These are phyloP conservation scores for Drosophila barbarae DNA, from an alignment of 2,888 invertebrate genomes.

Conservation along the genomic window DNA sequence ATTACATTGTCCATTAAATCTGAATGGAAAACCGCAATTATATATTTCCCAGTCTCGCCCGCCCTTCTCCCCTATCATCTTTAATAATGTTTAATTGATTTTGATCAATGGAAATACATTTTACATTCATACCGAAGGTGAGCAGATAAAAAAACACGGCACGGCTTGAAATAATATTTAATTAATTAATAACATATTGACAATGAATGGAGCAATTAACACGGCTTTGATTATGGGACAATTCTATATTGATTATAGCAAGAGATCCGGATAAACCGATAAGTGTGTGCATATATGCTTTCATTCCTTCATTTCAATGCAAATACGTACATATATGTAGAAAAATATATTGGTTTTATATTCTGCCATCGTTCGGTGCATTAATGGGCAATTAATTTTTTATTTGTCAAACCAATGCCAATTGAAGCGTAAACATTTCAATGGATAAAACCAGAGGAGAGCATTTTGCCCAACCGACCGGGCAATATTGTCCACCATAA, in stretches of 20 bases:
- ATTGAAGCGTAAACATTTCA: conserved; percentile 69
- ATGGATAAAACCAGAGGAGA: conserved; percentile 38
- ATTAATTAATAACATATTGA: conserved; percentile 64
- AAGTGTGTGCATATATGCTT: conserved; percentile 13
- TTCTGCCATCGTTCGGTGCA: conserved; percentile 44
- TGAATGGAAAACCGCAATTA: conserved; percentile 43
- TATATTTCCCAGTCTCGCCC: conserved; percentile 28
- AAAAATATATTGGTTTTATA: conserved; percentile 30
- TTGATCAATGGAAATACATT: conserved; percentile 39
- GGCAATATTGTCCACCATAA: conserved; percentile 42
- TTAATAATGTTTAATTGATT: conserved; percentile 58
- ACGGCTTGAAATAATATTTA: conserved; percentile 51
- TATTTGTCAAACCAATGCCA: conserved; percentile 55
- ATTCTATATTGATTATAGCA: conserved; percentile 42
- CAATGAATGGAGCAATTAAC: conserved; percentile 59
- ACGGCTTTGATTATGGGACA: conserved; percentile 52
- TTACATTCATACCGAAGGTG: conserved; percentile 15
- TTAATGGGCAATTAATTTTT: conserved; percentile 63
- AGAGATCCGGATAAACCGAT: conserved; percentile 30
- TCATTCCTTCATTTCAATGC: conserved; percentile 24
- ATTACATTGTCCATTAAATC: conserved; percentile 40
- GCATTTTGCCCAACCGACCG: conserved; percentile 22
- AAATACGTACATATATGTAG: not conserved
- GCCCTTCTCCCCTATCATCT: conserved; percentile 17
- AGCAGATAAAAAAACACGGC: conserved; percentile 17